A percentile compares a stretch with the other conserved stretches of the same genome.
These are phyloP conservation scores for Eufriesea mexicana DNA, from an alignment of 1,140 invertebrate genomes.

Conservation along the genomic window DNA sequence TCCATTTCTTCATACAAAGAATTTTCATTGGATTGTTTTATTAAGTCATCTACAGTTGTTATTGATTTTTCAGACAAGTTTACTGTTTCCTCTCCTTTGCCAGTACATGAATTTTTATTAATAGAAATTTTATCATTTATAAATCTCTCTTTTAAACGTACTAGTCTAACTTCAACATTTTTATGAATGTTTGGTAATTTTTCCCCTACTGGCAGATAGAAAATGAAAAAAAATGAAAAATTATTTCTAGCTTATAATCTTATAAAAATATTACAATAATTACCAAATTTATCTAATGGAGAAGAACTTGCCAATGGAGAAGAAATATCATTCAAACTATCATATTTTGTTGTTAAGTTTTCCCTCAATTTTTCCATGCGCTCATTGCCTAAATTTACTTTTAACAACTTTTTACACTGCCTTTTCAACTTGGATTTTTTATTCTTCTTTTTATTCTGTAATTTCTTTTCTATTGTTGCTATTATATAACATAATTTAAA, in stretches of 20 bases:
- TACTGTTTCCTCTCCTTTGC: background rate
- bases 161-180: conserved; percentile 55
- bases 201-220: background rate
- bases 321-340: background rate
- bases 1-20: conserved; percentile 77
- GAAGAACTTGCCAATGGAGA: background rate
- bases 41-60: conserved; percentile 26
- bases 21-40: conserved; percentile 1
- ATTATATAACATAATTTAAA: conserved; percentile 10
- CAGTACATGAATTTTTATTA: background rate
- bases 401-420: background rate
- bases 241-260: background rate
- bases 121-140: background rate
- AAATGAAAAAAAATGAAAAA: conserved; percentile 18
- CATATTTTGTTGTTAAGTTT: conserved; percentile 39
- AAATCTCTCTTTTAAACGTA: conserved; percentile 41
- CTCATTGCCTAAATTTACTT: conserved; percentile 67
- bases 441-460: background rate
- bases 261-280: background rate
- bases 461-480: background rate
- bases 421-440: background rate
- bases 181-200: conserved; percentile 48
- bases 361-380: conserved; percentile 65
- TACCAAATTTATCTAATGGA: background rate
- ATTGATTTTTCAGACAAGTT: background rate